A percentile compares a stretch with the other conserved stretches of the same genome.
Evolutionary conservation across 2,797 vertebrate genomes (phyloP).

Genomic region (Syngnathus acus): DNA sequence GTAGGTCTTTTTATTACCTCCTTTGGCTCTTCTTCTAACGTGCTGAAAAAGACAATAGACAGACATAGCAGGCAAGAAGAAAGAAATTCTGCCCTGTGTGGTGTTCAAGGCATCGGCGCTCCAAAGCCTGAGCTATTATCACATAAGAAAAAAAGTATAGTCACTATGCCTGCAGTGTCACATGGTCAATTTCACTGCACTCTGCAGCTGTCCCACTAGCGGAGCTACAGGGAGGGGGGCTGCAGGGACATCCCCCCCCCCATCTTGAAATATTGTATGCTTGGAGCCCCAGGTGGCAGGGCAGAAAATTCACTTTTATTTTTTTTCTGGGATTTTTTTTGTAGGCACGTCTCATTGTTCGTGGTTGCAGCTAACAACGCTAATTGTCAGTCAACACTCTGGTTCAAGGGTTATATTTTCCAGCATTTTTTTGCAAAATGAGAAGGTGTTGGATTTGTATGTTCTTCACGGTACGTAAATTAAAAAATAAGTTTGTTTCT

Average conservation of each 20-base stretch:
- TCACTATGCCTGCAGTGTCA: slow-evolving; percentile 19
- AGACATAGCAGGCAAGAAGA: slow-evolving; percentile 42
- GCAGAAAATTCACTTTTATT: too few species aligned
- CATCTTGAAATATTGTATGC: too few species aligned
- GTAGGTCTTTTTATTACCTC: slow-evolving; percentile 55
- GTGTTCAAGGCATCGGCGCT: slow-evolving; percentile 44
- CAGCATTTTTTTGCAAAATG: not conserved
- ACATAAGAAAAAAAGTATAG: slow-evolving; percentile 29
- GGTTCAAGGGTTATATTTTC: too few species aligned
- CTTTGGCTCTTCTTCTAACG: slow-evolving; percentile 57
- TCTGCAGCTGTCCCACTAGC: not conserved
- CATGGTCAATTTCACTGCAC: slow-evolving; percentile 8
- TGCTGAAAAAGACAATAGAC: slow-evolving; percentile 57
- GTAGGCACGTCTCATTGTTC: not conserved
- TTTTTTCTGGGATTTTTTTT: not conserved
- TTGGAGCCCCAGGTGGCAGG: too few species aligned
- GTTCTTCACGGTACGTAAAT: too few species aligned
- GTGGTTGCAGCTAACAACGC: not conserved
- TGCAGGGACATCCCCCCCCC: too few species aligned
- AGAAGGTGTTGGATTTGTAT: not conserved
- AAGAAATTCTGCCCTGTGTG: slow-evolving; percentile 37
- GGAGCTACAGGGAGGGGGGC: too few species aligned
- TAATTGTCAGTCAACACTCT: not conserved
- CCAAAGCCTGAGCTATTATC: slow-evolving; percentile 26
- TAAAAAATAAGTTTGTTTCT: too few species aligned